Conservation (phyloP, 2,888 invertebrate species). For the Acleris holmiana region DNA sequence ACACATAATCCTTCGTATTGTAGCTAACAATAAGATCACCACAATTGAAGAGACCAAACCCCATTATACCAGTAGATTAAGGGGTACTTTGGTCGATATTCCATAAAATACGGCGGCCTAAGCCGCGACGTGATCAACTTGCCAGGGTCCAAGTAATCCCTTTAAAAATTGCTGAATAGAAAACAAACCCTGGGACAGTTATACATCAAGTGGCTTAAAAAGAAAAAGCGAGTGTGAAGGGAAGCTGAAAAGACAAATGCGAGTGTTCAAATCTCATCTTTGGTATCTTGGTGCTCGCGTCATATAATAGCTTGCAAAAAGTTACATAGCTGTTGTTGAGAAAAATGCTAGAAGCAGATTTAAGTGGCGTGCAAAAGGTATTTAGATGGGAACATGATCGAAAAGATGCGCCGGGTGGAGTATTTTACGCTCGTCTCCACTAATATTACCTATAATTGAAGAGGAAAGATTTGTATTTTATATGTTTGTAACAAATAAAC, state of each 20-base stretch:
- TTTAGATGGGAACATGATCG: background rate
- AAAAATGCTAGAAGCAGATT: background rate
- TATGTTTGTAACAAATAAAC: too few species aligned
- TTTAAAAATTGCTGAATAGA: constrained; percentile 83
- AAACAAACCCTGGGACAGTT: constrained; percentile 74
- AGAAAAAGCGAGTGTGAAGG: constrained; percentile 43
- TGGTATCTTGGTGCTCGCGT: constrained; percentile 7
- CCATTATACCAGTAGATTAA: constrained; percentile 83
- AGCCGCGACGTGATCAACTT: constrained; percentile 79
- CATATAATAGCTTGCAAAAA: background rate
- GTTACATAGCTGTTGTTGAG: background rate
- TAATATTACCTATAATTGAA: too few species aligned
- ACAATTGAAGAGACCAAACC: constrained; percentile 47
- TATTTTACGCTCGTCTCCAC: too few species aligned
- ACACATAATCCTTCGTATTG: constrained; percentile 46
- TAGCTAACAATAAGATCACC: constrained; percentile 37
- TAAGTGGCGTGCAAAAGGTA: background rate
- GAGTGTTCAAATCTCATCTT: constrained; percentile 9
- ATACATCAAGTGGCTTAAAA: constrained; percentile 78
- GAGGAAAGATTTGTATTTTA: too few species aligned
- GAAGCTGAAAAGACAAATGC: constrained; percentile 27
- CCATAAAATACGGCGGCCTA: constrained; percentile 82
- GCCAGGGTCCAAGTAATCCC: constrained; percentile 70
- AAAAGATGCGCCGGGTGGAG: background rate
- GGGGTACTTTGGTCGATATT: constrained; percentile 83